Base-by-base conservation (phyloP, 2,113 vertebrate species). In the Ceyx cyanopectus region DNA sequence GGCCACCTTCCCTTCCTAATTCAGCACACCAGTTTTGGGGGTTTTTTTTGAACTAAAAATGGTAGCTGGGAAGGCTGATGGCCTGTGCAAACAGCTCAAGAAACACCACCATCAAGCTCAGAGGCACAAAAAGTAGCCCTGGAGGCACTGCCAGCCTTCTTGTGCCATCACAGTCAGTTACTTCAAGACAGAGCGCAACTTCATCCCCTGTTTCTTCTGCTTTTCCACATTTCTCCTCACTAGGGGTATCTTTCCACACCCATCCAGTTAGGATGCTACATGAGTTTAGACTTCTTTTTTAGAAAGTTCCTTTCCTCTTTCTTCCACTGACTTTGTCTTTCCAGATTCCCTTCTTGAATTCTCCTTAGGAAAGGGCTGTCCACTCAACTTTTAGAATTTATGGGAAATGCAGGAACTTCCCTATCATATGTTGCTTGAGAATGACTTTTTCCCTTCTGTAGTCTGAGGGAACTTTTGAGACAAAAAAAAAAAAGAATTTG, bases 401-500 rank as follows among this genome's bases (percentile, higher is more conserved):
- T 12, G 41, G 4, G 5, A 90, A 81, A 85, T 29, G 17, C 45
- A 40, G 29, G 68, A 74, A 21, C 18, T 77, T 60, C 41, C 54
- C 58, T 70, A 37, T 32, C 53, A 22, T 5, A 46, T 5, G 7
- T 46, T 91, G 50, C 50, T 94, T 68, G 61, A 83, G 53, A 81
- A 83, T 54, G 7, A 54, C 50, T 75, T 88, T 45, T 73, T 32
- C 26, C 26, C 32, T 76, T 85, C 53, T 9, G 3, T 48, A 57
- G 57, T 51, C 90, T 80, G 46, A 27, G 27, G 82, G 67, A 65
- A 73, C 48, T 8, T 63, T 30, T 40, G 62, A 79, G 51, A 51
- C 89, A 95, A 89, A 92, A 93, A 96, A 93, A 96, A 90, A 67
- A 14, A 22, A 82, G 62, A 81, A 56, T 72, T 79, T 51, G 23